These are phyloP conservation scores for Atractosteus spatula DNA, from an alignment of 2,113 vertebrate genomes.

Conservation along the genomic window DNA sequence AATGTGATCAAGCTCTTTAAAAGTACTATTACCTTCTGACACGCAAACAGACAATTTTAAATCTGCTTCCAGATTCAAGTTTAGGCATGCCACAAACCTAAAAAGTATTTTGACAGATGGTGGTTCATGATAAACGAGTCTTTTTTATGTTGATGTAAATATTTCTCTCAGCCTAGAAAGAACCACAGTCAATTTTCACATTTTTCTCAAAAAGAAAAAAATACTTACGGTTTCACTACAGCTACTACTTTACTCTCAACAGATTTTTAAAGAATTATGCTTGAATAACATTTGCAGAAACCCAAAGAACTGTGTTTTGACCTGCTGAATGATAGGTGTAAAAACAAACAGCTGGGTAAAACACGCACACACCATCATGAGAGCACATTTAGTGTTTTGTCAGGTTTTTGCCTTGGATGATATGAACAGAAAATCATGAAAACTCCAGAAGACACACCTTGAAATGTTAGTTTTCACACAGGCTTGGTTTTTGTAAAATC, in stretches of 20 bases:
- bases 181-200: slow-evolving; percentile 24
- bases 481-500: too few species aligned
- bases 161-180: slow-evolving; percentile 34
- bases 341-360: background rate
- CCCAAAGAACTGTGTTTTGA: background rate
- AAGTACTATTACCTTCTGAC: slow-evolving; percentile 32
- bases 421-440: background rate
- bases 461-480: background rate
- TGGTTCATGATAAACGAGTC: slow-evolving; percentile 42
- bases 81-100: slow-evolving; percentile 33
- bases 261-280: slow-evolving; percentile 13
- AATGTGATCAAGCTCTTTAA: slow-evolving; percentile 17
- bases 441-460: background rate
- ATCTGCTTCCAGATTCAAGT: slow-evolving; percentile 34
- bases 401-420: background rate
- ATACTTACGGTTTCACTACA: slow-evolving; percentile 7
- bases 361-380: background rate
- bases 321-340: background rate
- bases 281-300: slow-evolving; percentile 11
- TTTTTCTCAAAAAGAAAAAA: slow-evolving; percentile 18
- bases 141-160: slow-evolving; percentile 36
- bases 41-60: slow-evolving; percentile 23
- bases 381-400: background rate
- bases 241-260: slow-evolving; percentile 18
- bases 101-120: slow-evolving; percentile 49